Conservation (phyloP, 2,797 vertebrate genomes). For the Esox masquinongy region DNA sequence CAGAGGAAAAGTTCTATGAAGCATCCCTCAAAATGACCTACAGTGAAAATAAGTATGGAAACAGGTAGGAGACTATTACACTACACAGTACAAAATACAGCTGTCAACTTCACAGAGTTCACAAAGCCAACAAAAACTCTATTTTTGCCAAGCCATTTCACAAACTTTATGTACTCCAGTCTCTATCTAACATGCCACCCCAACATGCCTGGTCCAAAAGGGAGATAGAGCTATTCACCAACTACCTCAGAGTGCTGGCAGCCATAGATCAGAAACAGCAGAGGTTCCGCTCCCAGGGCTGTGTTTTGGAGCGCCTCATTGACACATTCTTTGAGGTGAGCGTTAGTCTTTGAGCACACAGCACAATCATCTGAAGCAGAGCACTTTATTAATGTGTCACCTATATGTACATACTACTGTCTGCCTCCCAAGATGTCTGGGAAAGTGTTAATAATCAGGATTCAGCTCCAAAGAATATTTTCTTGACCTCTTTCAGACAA, state of each 20-base stretch:
- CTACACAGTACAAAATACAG: background rate
- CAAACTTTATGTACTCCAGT: background rate
- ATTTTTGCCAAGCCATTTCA: background rate
- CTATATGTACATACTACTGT: background rate
- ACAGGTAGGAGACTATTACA: background rate
- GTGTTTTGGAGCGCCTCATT: constrained; percentile 11
- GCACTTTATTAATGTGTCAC: background rate
- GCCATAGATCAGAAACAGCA: constrained; percentile 27
- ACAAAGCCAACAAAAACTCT: background rate
- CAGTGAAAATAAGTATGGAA: constrained; percentile 1
- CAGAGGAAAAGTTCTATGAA: constrained; percentile 16
- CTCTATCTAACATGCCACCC: background rate
- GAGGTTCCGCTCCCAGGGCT: constrained; percentile 15
- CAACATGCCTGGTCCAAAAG: constrained; percentile 6
- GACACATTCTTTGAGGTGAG: constrained; percentile 22
- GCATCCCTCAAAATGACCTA: constrained; percentile 8
- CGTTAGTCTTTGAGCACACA: background rate
- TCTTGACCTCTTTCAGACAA: constrained; percentile 5
- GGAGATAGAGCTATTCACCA: constrained; percentile 5
- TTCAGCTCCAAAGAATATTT: background rate
- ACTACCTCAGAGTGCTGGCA: constrained; percentile 12
- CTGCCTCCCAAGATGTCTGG: background rate
- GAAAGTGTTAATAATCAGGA: background rate
- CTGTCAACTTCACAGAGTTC: background rate
- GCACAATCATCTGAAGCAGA: background rate